Conservation (phyloP, 2,113 vertebrate genomes). For the Pavo muticus region DNA sequence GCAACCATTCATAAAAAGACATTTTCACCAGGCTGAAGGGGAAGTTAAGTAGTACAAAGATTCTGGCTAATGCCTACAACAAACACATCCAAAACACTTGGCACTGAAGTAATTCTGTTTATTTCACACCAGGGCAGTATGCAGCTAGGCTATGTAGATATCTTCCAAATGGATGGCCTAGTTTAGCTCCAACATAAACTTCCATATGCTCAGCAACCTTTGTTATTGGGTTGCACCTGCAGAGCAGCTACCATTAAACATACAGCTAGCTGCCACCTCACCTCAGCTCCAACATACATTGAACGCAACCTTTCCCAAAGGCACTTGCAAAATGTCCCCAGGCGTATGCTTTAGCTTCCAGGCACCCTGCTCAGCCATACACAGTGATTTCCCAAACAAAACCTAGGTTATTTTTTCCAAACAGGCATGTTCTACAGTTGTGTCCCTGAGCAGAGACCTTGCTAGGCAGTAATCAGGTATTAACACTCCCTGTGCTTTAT, state of each 20-base stretch:
- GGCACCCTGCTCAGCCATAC: not conserved
- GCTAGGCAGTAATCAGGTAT: not conserved
- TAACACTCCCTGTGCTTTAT: not conserved
- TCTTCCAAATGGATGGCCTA: slow-evolving; percentile 8
- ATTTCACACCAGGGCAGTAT: slow-evolving; percentile 54
- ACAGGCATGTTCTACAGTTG: not conserved
- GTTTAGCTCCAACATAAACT: not conserved
- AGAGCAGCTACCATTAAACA: not conserved
- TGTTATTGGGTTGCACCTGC: not conserved
- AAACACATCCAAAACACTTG: slow-evolving; percentile 51
- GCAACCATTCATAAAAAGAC: not conserved
- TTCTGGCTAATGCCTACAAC: slow-evolving; percentile 6
- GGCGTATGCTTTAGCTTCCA: not conserved
- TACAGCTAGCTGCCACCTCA: not conserved
- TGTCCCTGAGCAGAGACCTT: slow-evolving; percentile 11
- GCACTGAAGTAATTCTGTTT: slow-evolving; percentile 59
- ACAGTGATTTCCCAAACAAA: not conserved
- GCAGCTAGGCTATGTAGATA: slow-evolving; percentile 7
- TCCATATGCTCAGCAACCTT: slow-evolving; percentile 31
- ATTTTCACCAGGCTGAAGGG: not conserved
- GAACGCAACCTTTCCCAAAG: not conserved
- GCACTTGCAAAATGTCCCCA: not conserved
- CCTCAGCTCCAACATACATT: not conserved
- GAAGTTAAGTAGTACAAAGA: not conserved
- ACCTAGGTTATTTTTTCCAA: not conserved